Conservation (phyloP, 2,113 vertebrate genomes). For the Xiphias gladius region DNA sequence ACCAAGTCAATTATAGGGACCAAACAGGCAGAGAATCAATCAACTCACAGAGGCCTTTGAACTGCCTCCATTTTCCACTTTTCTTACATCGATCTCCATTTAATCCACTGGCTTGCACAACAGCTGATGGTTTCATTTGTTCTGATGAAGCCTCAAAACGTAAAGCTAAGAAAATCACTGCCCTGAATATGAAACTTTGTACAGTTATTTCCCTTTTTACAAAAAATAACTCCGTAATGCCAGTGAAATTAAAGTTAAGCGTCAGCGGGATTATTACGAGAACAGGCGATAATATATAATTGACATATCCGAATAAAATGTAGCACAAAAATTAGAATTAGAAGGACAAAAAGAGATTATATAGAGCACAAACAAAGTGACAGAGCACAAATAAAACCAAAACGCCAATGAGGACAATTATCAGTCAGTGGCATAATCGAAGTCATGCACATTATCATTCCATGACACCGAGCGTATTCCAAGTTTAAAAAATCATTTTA, state of each 20-base stretch:
- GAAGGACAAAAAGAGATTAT: conserved; percentile 12
- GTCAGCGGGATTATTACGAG: neutral
- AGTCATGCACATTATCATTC: conserved; percentile 2
- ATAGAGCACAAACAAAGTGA: conserved; percentile 45
- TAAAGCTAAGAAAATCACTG: conserved; percentile 38
- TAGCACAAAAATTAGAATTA: no score
- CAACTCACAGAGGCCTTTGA: conserved; percentile 62
- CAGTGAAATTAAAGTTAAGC: conserved; percentile 41
- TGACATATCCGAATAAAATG: conserved; percentile 10
- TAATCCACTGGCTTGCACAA: neutral
- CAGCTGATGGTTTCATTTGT: neutral
- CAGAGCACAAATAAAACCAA: conserved; percentile 58
- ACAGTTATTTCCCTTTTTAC: neutral
- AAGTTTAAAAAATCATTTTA: neutral
- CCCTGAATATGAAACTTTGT: conserved; percentile 16
- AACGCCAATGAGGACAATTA: neutral
- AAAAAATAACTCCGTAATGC: conserved; percentile 7
- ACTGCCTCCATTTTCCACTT: conserved; percentile 52
- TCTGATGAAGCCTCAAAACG: conserved; percentile 20
- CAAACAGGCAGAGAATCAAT: conserved; percentile 77
- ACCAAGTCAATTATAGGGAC: conserved; percentile 69
- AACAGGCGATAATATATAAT: conserved; percentile 8
- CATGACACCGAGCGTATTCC: conserved; percentile 9
- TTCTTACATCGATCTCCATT: neutral
- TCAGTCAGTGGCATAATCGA: conserved; percentile 6